A percentile compares a stretch with the other conserved stretches of the same genome.
Conservation (phyloP, 1,140 invertebrate species). For the Heliconius hermathena region DNA sequence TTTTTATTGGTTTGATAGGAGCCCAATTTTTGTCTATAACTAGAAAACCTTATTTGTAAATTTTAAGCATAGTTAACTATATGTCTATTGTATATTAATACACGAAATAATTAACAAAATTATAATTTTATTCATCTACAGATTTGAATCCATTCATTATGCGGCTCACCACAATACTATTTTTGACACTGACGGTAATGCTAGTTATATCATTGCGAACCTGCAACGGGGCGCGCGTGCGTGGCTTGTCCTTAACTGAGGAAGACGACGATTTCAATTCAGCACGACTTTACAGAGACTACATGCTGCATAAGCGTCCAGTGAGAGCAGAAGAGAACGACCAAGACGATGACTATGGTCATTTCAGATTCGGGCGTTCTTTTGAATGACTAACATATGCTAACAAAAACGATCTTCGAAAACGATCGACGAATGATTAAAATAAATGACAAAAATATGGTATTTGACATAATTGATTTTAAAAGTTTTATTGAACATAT, state of each 20-base stretch:
- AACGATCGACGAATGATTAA: background rate
- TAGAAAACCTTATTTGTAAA: too few relatives aligned
- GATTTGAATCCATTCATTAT: slow-evolving; percentile 44
- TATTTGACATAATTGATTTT: background rate
- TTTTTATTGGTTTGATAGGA: too few relatives aligned
- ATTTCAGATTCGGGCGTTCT: slow-evolving; percentile 84
- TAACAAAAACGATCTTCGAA: background rate
- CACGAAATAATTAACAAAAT: background rate
- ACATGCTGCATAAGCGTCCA: slow-evolving; percentile 83
- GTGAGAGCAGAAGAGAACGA: slow-evolving; percentile 77
- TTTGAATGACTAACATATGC: background rate
- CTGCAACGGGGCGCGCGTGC: slow-evolving; percentile 52
- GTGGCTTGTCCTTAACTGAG: slow-evolving; percentile 49
- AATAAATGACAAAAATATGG: background rate
- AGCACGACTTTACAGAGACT: slow-evolving; percentile 84
- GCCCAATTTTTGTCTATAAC: too few relatives aligned
- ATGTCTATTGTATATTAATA: too few relatives aligned
- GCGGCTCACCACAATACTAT: slow-evolving; percentile 53
- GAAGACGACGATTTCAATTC: slow-evolving; percentile 83
- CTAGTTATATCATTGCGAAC: slow-evolving; percentile 48
- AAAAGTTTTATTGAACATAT: background rate
- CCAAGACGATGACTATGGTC: slow-evolving; percentile 86
- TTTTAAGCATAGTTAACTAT: too few relatives aligned
- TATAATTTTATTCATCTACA: slow-evolving; percentile 25
- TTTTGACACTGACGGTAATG: slow-evolving; percentile 50